A percentile compares a stretch with the other conserved stretches of the same genome.
phyloP scores from a whole-genome alignment of 2,888 invertebrate species.

The Bedellia somnulentella region DNA sequence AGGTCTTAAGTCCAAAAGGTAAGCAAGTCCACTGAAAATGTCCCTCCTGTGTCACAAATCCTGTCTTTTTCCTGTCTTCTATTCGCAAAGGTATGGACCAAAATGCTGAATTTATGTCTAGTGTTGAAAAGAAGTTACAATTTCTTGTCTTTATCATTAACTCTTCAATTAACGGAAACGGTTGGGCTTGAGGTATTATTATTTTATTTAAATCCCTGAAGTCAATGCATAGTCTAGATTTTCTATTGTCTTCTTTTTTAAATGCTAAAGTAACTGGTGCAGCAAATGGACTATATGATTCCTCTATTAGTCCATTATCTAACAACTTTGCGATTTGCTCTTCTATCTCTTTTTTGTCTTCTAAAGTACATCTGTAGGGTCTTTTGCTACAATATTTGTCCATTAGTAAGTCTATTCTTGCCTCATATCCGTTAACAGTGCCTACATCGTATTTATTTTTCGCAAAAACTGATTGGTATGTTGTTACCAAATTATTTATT shows the following conservation, averaged over 20 bases:
- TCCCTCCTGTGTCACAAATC: conserved; percentile 15
- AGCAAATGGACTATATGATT: conserved; percentile 1
- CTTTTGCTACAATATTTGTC: conserved; percentile 1
- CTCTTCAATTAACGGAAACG: conserved; percentile 20
- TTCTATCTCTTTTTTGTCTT: conserved; percentile 2
- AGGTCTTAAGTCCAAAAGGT: conserved; percentile 16
- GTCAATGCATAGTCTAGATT: conserved; percentile 1
- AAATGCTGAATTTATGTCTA: conserved; percentile 25
- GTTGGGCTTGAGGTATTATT: conserved; percentile 12
- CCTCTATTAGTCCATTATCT: not conserved
- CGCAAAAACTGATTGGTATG: conserved; percentile 4
- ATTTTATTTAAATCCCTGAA: conserved; percentile 13
- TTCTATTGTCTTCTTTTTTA: conserved; percentile 1
- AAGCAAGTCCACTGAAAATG: conserved; percentile 14
- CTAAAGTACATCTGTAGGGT: not conserved
- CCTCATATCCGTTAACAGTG: conserved; percentile 7
- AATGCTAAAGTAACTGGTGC: conserved; percentile 1
- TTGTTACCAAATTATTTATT: conserved; percentile 4
- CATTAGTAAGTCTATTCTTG: conserved; percentile 6
- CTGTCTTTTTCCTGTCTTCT: conserved; percentile 17
- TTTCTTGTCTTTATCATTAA: conserved; percentile 18
- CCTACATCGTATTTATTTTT: conserved; percentile 4
- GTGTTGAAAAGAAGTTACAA: conserved; percentile 18
- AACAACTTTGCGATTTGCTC: not conserved
- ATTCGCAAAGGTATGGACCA: conserved; percentile 21